Conservation (phyloP, 1,140 invertebrate genomes). For the Apis laboriosa region DNA sequence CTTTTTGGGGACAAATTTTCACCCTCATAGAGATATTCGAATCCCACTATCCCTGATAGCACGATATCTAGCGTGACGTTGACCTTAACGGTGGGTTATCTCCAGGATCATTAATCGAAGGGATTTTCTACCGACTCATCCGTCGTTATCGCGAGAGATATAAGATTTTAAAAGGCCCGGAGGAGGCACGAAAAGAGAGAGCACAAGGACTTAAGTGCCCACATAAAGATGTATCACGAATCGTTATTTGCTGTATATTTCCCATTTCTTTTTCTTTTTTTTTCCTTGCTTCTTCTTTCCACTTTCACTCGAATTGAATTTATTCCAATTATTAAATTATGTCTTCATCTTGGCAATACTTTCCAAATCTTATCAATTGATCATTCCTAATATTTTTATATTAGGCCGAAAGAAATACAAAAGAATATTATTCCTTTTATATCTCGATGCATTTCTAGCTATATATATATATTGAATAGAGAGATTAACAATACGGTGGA, state of each 20-base stretch:
- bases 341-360: no score
- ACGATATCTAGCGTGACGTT: conserved; percentile 27
- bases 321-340: no score
- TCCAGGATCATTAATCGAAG: conserved; percentile 56
- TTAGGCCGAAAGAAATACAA: no score
- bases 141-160: conserved; percentile 40
- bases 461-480: neutral
- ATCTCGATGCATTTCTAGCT: no score
- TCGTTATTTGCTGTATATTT: neutral
- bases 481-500: conserved; percentile 9
- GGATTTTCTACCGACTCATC: conserved; percentile 41
- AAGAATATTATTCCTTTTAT: no score
- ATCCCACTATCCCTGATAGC: neutral
- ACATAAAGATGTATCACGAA: conserved; percentile 40
- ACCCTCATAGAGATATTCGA: neutral
- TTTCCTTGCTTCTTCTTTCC: neutral
- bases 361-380: no score
- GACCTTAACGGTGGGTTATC: conserved; percentile 50
- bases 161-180: conserved; percentile 35
- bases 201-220: conserved; percentile 26
- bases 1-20: conserved; percentile 1
- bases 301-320: no score
- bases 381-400: no score
- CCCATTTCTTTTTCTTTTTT: neutral
- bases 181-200: conserved; percentile 7